Conservation (phyloP, 2,797 vertebrate genomes). For the Notamacropus eugenii region DNA sequence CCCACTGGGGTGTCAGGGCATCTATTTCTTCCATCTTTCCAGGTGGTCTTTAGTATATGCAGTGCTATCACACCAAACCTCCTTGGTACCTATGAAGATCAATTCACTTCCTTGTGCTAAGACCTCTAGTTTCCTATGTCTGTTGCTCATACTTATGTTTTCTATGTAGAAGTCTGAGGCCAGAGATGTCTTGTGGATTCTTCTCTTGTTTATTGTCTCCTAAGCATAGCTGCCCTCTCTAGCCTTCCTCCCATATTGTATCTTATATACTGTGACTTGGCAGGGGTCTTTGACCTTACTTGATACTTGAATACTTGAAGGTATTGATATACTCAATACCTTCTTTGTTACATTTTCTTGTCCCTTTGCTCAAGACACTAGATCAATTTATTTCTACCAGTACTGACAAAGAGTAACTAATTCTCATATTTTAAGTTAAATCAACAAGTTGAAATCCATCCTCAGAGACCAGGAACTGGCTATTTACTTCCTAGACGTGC, state of each 20-base stretch:
- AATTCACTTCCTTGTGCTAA: background rate
- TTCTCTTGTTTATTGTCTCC: background rate
- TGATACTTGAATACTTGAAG: too few species aligned
- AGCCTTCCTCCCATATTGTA: too few species aligned
- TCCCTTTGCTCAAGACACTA: background rate
- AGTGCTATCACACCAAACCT: background rate
- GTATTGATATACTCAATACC: too few species aligned
- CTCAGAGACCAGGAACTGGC: background rate
- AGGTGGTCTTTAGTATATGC: background rate
- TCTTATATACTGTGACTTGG: too few species aligned
- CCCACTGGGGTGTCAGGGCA: background rate
- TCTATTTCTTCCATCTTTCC: too few species aligned
- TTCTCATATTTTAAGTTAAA: background rate
- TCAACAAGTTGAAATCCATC: background rate
- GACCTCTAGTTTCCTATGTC: background rate
- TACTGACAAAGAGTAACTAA: background rate
- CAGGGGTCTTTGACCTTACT: background rate
- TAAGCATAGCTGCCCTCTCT: background rate
- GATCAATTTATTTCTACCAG: background rate
- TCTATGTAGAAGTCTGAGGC: too few species aligned
- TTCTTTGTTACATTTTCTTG: background rate
- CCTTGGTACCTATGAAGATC: background rate
- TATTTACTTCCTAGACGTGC: background rate
- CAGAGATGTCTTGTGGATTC: background rate
- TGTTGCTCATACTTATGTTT: background rate